phyloP scores from a whole-genome alignment of 1,140 invertebrate genomes.

The Sinella curviseta region DNA sequence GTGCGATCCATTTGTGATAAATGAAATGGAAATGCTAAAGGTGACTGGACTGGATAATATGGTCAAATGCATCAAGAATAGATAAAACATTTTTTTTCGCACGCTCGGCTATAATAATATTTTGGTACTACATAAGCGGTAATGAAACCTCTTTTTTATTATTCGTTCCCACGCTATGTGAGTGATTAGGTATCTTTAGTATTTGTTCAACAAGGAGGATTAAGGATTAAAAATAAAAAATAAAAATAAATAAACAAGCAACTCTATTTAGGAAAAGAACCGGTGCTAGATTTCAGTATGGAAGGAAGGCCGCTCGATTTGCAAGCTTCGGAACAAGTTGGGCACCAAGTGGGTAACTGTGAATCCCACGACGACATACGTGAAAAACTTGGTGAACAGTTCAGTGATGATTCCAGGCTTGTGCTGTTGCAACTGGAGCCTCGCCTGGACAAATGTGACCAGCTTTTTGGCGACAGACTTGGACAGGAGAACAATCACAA shows the following conservation, averaged over 20 bases:
- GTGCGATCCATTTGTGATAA: no score
- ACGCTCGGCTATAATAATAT: no score
- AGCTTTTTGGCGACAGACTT: constrained; percentile 68
- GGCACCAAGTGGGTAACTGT: constrained; percentile 76
- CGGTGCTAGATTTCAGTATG: constrained; percentile 75
- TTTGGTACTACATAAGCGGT: no score
- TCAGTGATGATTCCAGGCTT: constrained; percentile 69
- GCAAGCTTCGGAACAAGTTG: constrained; percentile 70
- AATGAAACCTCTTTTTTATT: no score
- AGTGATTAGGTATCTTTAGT: no score
- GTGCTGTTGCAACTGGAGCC: not conserved
- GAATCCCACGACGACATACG: constrained; percentile 73
- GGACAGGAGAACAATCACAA: constrained; percentile 69
- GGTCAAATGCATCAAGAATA: no score
- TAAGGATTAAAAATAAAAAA: not conserved
- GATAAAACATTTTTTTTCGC: no score
- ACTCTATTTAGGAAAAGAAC: not conserved
- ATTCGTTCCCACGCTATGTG: no score
- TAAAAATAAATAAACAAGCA: not conserved
- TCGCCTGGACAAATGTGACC: not conserved
- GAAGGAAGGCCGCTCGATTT: constrained; percentile 77
- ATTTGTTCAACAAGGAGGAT: not conserved
- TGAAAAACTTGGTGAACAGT: constrained; percentile 76
- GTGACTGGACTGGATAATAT: no score
- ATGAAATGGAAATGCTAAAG: no score